Evolutionary conservation across 2,888 invertebrate genomes (phyloP), one percentile per base, ranked within the genome.

Genomic region (Meghimatium bilineatum): DNA sequence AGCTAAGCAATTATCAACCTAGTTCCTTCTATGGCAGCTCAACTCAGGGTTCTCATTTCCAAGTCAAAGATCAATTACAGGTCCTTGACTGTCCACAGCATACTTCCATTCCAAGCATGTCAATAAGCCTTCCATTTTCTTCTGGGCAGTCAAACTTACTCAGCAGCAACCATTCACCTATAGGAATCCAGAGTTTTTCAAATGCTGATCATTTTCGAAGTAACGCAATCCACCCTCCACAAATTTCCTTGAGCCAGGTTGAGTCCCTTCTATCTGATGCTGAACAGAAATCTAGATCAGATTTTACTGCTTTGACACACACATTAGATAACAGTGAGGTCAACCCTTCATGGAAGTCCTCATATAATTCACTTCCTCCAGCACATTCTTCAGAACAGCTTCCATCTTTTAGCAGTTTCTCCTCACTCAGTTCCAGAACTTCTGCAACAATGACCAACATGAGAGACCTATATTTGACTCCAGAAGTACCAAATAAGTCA

Each of bases 201-300:
- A 44, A n/a, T 44, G 36, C 6, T 38, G 29, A n/a, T 66, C 52
- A 8, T 38, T 67, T 79, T 79, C 74, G 63, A 32, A 74, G 44
- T 56, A 52, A 60, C 23, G 44, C 63, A n/a, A 74, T 74, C 38
- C 71, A 69, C n/a, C 82, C 77, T 34, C 78, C 77, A 56, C 78
- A 78, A 60, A 83, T 83, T 56, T 71, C 83, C 20, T 60, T 78
- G 1, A 78, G 71, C 63, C 83, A 83, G 60, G 38, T 83, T 23
- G 83, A 78, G 78, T 78, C 83, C 17, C n/a, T 71, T 52, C 52
- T 82, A 38, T 69, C 82, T 12, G 76, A 74, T 29, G 76, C 82
- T 23, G 82, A 82, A 34, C 82, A 82, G 56, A 67, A 82, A 29
- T 20, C 71, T 38, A 36, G 34, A 20, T 69, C 75, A 52, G 75